A percentile compares a stretch with the other conserved stretches of the same genome.
These are phyloP conservation scores for Lordiphosa clarofinis DNA, from an alignment of 1,140 invertebrate species.

Conservation along the genomic window DNA sequence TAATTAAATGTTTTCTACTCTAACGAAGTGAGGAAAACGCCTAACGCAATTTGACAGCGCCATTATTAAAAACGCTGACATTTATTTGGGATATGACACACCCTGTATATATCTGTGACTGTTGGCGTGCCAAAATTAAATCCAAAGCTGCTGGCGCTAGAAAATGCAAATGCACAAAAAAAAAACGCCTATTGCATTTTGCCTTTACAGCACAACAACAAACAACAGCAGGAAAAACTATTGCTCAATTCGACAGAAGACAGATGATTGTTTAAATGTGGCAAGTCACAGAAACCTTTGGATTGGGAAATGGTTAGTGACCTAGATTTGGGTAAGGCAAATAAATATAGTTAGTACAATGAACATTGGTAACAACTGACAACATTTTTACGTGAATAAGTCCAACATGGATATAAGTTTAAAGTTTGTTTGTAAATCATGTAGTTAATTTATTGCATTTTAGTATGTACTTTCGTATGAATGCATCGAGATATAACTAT, in stretches of 20 bases:
- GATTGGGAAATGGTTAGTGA: conserved; percentile 4
- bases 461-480: too few relatives aligned
- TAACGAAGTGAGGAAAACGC: conserved; percentile 7
- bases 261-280: not conserved
- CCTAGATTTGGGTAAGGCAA: not conserved
- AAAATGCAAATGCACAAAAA: conserved; percentile 9
- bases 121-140: not conserved
- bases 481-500: too few relatives aligned
- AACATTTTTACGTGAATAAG: too few relatives aligned
- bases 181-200: not conserved
- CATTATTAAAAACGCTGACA: conserved; percentile 3
- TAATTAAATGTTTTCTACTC: conserved; percentile 7
- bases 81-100: not conserved
- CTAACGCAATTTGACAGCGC: conserved; percentile 11
- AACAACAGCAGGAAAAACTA: conserved; percentile 1
- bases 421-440: too few relatives aligned
- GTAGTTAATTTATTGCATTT: too few relatives aligned
- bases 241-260: conserved; percentile 6
- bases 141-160: conserved; percentile 4
- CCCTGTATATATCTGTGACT: not conserved
- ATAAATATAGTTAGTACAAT: too few relatives aligned
- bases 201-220: too few relatives aligned
- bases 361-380: too few relatives aligned
- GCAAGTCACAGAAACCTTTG: conserved; percentile 2
- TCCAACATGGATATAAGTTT: too few relatives aligned